Conservation (phyloP, 2,113 vertebrate species). For the Ictalurus furcatus region DNA sequence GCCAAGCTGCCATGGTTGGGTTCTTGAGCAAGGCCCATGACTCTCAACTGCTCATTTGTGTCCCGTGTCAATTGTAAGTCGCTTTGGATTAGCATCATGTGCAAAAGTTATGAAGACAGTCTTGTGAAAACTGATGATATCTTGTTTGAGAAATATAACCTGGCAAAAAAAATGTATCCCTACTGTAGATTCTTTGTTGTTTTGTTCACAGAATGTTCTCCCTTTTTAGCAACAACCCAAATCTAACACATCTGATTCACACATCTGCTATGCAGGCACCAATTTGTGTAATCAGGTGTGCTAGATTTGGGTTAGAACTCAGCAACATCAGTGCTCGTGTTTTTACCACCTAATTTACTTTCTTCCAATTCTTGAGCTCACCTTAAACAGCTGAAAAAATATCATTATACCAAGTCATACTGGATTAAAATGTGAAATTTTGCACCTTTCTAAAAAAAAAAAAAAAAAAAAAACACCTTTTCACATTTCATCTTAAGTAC, state of each 20-base stretch:
- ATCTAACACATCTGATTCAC: background rate
- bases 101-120: background rate
- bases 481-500: background rate
- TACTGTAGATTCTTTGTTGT: background rate
- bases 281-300: background rate
- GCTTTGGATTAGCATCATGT: background rate
- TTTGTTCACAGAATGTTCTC: background rate
- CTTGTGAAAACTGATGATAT: background rate
- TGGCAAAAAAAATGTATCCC: background rate
- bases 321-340: background rate
- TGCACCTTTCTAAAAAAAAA: background rate
- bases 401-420: background rate
- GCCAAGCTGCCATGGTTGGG: background rate
- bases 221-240: background rate
- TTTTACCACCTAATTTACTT: background rate
- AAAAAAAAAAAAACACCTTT: background rate
- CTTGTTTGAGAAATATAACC: background rate
- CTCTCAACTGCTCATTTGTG: background rate
- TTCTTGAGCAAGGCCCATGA: background rate
- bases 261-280: background rate
- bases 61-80: background rate
- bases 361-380: background rate
- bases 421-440: background rate
- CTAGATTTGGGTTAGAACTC: background rate
- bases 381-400: background rate